Evolutionary conservation across 2,888 invertebrate species (phyloP), one percentile per base, ranked within the genome.

Genomic region (Drosophila maculinotata): DNA sequence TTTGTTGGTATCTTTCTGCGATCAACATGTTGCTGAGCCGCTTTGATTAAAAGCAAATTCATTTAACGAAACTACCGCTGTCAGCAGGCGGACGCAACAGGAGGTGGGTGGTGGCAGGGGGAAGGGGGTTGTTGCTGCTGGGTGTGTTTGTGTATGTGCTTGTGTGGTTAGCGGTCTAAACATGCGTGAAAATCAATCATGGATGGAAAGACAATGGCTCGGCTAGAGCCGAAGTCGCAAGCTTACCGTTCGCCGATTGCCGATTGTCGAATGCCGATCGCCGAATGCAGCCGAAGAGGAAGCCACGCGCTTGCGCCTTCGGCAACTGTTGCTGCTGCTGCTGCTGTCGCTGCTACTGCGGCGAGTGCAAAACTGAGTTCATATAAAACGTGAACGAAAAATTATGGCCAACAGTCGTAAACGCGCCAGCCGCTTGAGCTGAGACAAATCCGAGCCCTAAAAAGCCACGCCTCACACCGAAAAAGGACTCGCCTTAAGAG

Each of bases 121-220:
- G 12, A 3, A 6, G n/a, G n/a, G n/a, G n/a, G n/a, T n/a, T n/a
- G n/a, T n/a, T n/a, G n/a, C n/a, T n/a, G n/a, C n/a, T n/a, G n/a
- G n/a, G n/a, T n/a, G n/a, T n/a, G n/a, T n/a, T n/a, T n/a, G n/a
- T n/a, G n/a, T n/a, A n/a, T n/a, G n/a, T n/a, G n/a, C n/a, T n/a
- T n/a, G n/a, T n/a, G n/a, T n/a, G n/a, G n/a, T n/a, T n/a, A n/a
- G n/a, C n/a, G n/a, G n/a, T 45, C 64, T 54, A 67, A 80, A 84
- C 53, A 63, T 66, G 87, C 87, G 84, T 81, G 59, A 69, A 81
- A 81, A 83, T 87, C 84, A 75, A 84, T 77, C 72, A 67, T 54
- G 41, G 44, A 49, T 3, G 51, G 52, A 77, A 80, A 83, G 51
- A 54, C 64, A 65, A 53, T 51, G 31, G 35, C 36, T n/a, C 30